Evolutionary conservation across 2,113 vertebrate genomes (phyloP), one percentile per base, ranked within the genome.

Genomic region (Falco punctatus): DNA sequence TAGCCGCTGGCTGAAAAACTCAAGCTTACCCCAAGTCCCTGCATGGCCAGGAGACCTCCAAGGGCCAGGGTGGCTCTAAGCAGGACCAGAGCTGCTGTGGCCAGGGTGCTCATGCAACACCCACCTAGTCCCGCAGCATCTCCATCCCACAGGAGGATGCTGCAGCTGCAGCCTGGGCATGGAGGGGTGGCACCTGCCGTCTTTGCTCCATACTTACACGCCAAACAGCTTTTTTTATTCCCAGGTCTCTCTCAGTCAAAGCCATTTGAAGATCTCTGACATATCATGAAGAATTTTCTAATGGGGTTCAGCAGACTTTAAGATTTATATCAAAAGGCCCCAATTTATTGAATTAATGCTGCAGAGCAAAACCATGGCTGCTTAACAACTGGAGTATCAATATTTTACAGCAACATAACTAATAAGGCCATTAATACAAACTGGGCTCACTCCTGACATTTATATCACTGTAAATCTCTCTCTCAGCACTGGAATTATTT

Each of bases 361-460:
- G 96, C 96, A 90, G 95, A 97, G 96, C 97, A 88, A 95, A 96
- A 72, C 94, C 61, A 91, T 14, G 81, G 96, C 97, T 97, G 97
- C 98, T 98, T 96, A 98, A 97, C 96, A 96, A 97, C 85, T 96
- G 93, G 96, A 97, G 96, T 97, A 97, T 96, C 97, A 94, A 91
- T 96, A 90, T 97, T 98, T 98, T 98, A 98, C 94, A 97, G 97
- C 97, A 97, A 98, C 95, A 96, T 98, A 97, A 97, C 97, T 98
- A 98, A 98, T 98, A 98, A 98, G 98, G 96, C 97, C 97, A 97
- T 98, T 98, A 98, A 98, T 98, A 98, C 97, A 95, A 97, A 97
- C 96, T 30, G 95, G 93, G 96, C 96, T 98, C 95, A 84, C 96
- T 85, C 42, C 94, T 97, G 97, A 95, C 97, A 94, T 97, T 98